phyloP scores from a whole-genome alignment of 2,888 invertebrate species.

The Helicoverpa assulta region DNA sequence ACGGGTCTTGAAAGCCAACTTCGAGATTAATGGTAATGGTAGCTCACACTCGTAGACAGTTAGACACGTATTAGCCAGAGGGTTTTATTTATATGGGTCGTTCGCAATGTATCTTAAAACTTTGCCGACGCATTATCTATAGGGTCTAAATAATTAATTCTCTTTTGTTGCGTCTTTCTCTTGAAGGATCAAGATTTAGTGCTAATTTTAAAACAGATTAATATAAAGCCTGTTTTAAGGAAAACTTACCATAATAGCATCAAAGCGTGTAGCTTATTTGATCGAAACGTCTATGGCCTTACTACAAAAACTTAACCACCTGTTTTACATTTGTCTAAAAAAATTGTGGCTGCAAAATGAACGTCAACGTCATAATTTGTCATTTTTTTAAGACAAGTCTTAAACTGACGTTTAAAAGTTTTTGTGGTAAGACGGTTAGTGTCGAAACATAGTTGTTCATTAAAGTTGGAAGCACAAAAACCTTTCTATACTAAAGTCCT shows the following conservation, averaged over 20 bases:
- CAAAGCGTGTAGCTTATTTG: background rate
- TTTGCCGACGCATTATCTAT: constrained; percentile 45
- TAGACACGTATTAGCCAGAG: constrained; percentile 54
- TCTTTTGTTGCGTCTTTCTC: constrained; percentile 22
- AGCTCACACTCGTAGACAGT: constrained; percentile 49
- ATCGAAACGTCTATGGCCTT: background rate
- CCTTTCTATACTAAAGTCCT: no score
- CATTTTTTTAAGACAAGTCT: no score
- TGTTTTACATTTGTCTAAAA: no score
- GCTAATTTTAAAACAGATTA: constrained; percentile 11
- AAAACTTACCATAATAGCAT: background rate
- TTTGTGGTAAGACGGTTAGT: no score
- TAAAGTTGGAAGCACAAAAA: background rate
- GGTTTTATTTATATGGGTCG: constrained; percentile 56
- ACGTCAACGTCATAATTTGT: no score
- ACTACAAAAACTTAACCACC: no score
- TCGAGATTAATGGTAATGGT: constrained; percentile 59
- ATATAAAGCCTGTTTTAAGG: constrained; percentile 19
- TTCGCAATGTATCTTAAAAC: constrained; percentile 48
- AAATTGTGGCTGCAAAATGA: no score
- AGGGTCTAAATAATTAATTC: constrained; percentile 50
- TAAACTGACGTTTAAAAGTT: no score
- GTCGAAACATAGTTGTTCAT: background rate
- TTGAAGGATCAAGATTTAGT: constrained; percentile 24
- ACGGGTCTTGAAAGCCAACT: constrained; percentile 54